phyloP scores from a whole-genome alignment of 2,888 invertebrate species.

The Patella pellucida region DNA sequence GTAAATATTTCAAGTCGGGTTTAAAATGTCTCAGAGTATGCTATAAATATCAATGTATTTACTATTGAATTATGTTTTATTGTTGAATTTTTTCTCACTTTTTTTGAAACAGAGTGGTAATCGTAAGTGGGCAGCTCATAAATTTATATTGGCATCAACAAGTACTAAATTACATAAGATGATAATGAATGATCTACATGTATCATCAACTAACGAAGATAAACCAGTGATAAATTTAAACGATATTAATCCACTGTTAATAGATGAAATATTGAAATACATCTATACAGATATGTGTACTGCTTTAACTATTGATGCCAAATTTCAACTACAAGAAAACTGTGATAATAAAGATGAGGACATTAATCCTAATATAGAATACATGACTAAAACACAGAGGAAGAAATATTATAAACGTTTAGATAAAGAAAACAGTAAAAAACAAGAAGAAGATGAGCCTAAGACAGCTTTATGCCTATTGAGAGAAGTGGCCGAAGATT shows the following conservation, averaged over 20 bases:
- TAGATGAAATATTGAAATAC: constrained; percentile 79
- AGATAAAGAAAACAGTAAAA: constrained; percentile 38
- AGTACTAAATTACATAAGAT: constrained; percentile 76
- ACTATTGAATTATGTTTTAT: not conserved
- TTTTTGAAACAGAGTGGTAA: constrained; percentile 74
- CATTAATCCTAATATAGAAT: constrained; percentile 1
- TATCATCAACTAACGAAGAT: not conserved
- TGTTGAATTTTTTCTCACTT: not conserved
- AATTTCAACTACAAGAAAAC: constrained; percentile 40
- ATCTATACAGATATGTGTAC: constrained; percentile 82
- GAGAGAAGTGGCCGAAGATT: constrained; percentile 61
- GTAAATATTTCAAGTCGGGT: too few relatives aligned
- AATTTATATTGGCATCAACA: constrained; percentile 79
- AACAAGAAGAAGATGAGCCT: constrained; percentile 13
- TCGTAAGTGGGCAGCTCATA: constrained; percentile 80
- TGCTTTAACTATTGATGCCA: constrained; percentile 73
- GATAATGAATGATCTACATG: constrained; percentile 27
- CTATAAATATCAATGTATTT: not conserved
- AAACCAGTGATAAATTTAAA: constrained; percentile 72
- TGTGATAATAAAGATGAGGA: not conserved
- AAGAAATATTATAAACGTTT: constrained; percentile 45
- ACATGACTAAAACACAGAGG: constrained; percentile 5
- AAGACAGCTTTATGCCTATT: constrained; percentile 58
- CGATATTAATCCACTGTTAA: constrained; percentile 78
- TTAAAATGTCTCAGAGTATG: not conserved